Conservation (phyloP, 2,113 vertebrate species). For the Nerophis ophidion region DNA sequence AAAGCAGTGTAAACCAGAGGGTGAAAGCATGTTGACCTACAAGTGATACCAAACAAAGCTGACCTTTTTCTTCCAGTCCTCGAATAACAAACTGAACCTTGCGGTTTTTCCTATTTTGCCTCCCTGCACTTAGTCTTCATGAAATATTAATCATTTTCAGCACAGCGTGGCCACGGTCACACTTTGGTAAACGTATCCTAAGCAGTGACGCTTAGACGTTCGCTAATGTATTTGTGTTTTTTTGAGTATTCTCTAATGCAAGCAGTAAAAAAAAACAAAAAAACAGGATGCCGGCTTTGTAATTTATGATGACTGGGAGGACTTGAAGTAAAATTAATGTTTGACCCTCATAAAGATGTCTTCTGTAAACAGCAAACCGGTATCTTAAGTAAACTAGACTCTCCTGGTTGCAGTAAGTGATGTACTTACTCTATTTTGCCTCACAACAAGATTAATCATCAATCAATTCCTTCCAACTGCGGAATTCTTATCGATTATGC, state of each 20-base stretch:
- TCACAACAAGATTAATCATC: too few species aligned
- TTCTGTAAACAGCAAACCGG: too few species aligned
- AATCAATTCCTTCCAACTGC: too few species aligned
- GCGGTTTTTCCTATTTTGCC: slow-evolving; percentile 18
- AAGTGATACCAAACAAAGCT: slow-evolving; percentile 43
- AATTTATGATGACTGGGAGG: background rate
- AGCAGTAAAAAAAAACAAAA: slow-evolving; percentile 34
- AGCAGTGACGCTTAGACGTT: slow-evolving; percentile 37
- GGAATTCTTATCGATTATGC: too few species aligned
- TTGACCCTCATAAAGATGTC: too few species aligned
- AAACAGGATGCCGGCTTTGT: slow-evolving; percentile 11
- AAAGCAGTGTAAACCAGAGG: background rate
- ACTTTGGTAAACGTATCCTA: slow-evolving; percentile 32
- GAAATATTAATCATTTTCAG: slow-evolving; percentile 53
- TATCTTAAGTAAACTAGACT: too few species aligned
- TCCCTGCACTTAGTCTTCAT: slow-evolving; percentile 53
- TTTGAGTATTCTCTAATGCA: background rate
- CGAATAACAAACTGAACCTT: slow-evolving; percentile 33
- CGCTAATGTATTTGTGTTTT: slow-evolving; percentile 27
- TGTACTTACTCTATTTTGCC: too few species aligned
- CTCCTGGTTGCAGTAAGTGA: too few species aligned
- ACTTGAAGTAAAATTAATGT: background rate
- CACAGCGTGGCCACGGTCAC: slow-evolving; percentile 40
- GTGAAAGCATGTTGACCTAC: slow-evolving; percentile 19
- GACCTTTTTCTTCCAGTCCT: slow-evolving; percentile 53